These are phyloP conservation scores for Melanostigma gelatinosum DNA, from an alignment of 2,113 vertebrate genomes.

Conservation along the genomic window DNA sequence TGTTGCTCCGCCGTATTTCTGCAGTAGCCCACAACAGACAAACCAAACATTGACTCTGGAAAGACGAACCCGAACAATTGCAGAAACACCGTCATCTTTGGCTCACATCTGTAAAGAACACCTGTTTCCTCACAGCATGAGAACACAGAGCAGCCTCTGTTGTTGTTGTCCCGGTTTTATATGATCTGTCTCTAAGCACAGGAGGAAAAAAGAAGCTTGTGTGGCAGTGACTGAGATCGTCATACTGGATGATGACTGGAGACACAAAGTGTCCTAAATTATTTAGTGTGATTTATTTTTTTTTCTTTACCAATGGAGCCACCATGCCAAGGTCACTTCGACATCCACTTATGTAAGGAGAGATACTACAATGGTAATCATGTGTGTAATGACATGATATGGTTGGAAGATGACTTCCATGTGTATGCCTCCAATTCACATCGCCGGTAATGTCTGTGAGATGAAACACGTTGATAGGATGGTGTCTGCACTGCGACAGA, in stretches of 20 bases:
- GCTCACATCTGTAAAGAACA: slow-evolving; percentile 13
- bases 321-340: slow-evolving; percentile 29
- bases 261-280: slow-evolving; percentile 31
- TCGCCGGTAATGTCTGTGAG: slow-evolving; percentile 1
- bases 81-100: background rate
- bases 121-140: background rate
- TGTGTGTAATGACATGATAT: slow-evolving; percentile 28
- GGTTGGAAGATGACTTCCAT: slow-evolving; percentile 34
- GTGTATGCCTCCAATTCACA: background rate
- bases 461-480: slow-evolving; percentile 12
- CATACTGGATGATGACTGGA: slow-evolving; percentile 36
- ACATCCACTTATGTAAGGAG: background rate
- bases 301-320: background rate
- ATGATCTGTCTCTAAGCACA: background rate
- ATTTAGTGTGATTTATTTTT: background rate
- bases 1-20: background rate
- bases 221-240: slow-evolving; percentile 20
- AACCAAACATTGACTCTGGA: background rate
- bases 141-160: background rate
- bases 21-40: background rate
- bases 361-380: slow-evolving; percentile 7
- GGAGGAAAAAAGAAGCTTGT: background rate
- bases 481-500: background rate
- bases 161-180: background rate
- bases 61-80: background rate